Evolutionary conservation across 1,140 invertebrate species (phyloP).

Genomic region (Hylaeus anthracinus): DNA sequence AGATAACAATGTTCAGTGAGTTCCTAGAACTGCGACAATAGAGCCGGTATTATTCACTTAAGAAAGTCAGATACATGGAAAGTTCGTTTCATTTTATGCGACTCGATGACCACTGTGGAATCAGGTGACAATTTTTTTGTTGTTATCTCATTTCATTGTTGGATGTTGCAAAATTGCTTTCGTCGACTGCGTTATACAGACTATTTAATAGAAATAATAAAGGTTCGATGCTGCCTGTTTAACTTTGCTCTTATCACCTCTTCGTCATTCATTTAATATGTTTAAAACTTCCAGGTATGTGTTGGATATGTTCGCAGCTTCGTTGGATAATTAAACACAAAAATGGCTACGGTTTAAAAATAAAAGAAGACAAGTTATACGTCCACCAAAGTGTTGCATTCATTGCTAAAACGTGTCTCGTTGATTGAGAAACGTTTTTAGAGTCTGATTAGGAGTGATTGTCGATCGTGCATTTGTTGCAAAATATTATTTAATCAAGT

Average conservation of each 20-base stretch:
- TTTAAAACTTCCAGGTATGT: background rate
- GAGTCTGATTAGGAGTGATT: constrained; percentile 72
- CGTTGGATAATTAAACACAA: background rate
- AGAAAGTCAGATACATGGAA: background rate
- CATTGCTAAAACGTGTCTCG: background rate
- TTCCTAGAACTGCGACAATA: background rate
- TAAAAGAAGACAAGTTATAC: too few species aligned
- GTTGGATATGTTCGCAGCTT: background rate
- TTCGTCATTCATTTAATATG: background rate
- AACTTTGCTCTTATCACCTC: too few species aligned
- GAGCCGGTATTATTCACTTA: background rate
- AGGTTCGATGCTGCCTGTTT: too few species aligned
- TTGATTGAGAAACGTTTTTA: background rate
- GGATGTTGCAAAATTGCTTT: background rate
- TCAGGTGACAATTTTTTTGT: background rate
- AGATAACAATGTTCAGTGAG: background rate
- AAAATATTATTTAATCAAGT: constrained; percentile 14
- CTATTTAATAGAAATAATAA: background rate
- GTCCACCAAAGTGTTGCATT: background rate
- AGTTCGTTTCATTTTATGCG: constrained; percentile 27
- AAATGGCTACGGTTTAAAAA: background rate
- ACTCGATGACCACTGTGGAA: background rate
- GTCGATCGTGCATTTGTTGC: constrained; percentile 68
- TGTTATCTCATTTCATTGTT: background rate
- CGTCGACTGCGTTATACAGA: background rate